Evolutionary conservation across 2,888 invertebrate genomes (phyloP), one percentile per base, ranked within the genome.

Genomic region (Eupithecia subumbrata): DNA sequence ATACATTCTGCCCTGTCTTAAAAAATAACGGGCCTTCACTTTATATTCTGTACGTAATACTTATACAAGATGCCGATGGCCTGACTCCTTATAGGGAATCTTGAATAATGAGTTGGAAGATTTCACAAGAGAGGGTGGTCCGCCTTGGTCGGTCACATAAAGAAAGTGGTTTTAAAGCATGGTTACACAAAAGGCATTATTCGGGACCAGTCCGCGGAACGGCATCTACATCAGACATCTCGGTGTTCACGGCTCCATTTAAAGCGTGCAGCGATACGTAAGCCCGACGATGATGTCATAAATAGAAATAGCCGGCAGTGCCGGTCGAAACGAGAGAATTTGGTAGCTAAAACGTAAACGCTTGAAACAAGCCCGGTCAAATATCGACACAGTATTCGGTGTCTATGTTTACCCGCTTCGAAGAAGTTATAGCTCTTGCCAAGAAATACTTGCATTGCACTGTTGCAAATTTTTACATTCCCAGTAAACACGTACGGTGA

Each of bases 211-310:
- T 88, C 89, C 87, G 92, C 92, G 94, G 94, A 94, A 94, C 94
- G 93, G 89, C 92, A 90, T 92, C 91, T 89, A 90, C 91, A 92
- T 92, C 92, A 95, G 92, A 92, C 93, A 91, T 93, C 92, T 93
- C 90, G 90, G 90, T 88, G 75, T 75, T 77, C 75, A 60, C 92
- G 91, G 89, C 90, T 92, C 95, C 95, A 95, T 95, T 95, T 95
- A 95, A 95, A 95, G 95, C 94, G 93, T 92, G 95, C 94, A 92
- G 90, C 94, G 94, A 93, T 94, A 95, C 95, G 95, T 94, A 94
- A 95, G 92, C 91, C 92, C 91, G 92, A 92, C 91, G 91, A 92
- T 95, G 95, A 95, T 95, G 95, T 95, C 95, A 95, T 95, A 91
- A 92, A 94, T 94, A 94, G 94, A 95, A 95, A 95, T 95, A 95